phyloP scores from a whole-genome alignment of 2,888 invertebrate species.

The Drosophila trichaetosa region DNA sequence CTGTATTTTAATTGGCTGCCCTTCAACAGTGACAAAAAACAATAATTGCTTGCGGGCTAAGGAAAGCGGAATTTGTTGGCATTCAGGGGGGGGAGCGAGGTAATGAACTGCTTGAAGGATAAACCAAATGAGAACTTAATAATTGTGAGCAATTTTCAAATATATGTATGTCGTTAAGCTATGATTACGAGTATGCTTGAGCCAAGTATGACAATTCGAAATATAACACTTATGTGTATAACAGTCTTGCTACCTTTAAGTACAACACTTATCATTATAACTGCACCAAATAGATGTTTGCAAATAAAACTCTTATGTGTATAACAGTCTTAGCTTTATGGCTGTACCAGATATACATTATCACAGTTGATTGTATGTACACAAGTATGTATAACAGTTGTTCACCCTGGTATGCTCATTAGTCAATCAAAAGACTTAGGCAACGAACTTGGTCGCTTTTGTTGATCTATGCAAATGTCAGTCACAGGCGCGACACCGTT shows the following conservation, averaged over 20 bases:
- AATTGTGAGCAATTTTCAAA: not conserved
- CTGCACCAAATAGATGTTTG: not conserved
- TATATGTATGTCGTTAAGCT: not conserved
- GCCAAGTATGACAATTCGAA: not conserved
- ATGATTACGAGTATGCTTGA: not conserved
- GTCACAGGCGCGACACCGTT: constrained; percentile 64
- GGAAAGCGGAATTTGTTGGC: constrained; percentile 33
- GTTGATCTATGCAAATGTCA: constrained; percentile 65
- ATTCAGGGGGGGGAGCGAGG: constrained; percentile 1
- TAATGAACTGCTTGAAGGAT: constrained; percentile 50
- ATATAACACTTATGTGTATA: constrained; percentile 2
- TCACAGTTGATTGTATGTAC: constrained; percentile 5
- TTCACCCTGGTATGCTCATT: constrained; percentile 32
- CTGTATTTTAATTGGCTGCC: constrained; percentile 37
- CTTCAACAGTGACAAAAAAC: constrained; percentile 43
- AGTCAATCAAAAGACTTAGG: constrained; percentile 67
- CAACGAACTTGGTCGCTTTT: constrained; percentile 57
- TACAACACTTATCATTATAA: not conserved
- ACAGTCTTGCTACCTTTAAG: not conserved
- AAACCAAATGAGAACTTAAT: constrained; percentile 16
- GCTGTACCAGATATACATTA: constrained; percentile 2
- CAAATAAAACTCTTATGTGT: constrained; percentile 3
- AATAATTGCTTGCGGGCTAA: constrained; percentile 26
- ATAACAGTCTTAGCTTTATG: not conserved
- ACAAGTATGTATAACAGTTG: constrained; percentile 18